Conservation (phyloP, 2,797 vertebrate species). For the Scyliorhinus canicula region DNA sequence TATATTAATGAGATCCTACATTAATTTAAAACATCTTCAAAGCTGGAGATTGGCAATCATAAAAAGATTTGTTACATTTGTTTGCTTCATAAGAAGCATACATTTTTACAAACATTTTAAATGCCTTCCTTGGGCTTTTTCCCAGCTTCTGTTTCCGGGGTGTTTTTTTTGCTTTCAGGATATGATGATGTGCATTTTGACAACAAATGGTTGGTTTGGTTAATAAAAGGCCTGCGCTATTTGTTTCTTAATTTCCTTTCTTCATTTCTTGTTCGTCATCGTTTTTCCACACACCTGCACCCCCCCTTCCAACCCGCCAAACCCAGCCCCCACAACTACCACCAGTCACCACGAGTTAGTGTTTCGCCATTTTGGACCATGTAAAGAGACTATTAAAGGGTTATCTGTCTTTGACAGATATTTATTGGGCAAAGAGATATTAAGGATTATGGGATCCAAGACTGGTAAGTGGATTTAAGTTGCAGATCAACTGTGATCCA, state of each 20-base stretch:
- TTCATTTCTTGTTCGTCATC: neutral
- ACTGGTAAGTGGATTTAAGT: too few species aligned
- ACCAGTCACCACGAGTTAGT: too few species aligned
- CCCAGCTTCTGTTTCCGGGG: neutral
- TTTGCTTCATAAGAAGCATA: neutral
- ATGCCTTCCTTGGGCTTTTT: neutral
- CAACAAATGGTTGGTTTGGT: neutral
- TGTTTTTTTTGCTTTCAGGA: neutral
- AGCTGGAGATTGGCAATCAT: neutral
- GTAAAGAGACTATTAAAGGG: neutral
- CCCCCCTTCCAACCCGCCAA: neutral
- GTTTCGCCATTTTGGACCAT: neutral
- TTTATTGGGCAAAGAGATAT: too few species aligned
- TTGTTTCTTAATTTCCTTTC: neutral
- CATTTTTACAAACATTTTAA: neutral
- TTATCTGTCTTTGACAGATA: too few species aligned
- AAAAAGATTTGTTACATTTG: neutral
- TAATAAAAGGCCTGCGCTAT: neutral
- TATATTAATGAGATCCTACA: neutral
- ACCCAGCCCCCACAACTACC: neutral
- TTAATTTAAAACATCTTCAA: neutral
- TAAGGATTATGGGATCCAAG: too few species aligned
- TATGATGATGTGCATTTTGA: neutral
- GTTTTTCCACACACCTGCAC: neutral
- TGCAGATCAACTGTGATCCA: too few species aligned